Base-by-base conservation (phyloP, 2,113 vertebrate species). In the Carassius carassius region DNA sequence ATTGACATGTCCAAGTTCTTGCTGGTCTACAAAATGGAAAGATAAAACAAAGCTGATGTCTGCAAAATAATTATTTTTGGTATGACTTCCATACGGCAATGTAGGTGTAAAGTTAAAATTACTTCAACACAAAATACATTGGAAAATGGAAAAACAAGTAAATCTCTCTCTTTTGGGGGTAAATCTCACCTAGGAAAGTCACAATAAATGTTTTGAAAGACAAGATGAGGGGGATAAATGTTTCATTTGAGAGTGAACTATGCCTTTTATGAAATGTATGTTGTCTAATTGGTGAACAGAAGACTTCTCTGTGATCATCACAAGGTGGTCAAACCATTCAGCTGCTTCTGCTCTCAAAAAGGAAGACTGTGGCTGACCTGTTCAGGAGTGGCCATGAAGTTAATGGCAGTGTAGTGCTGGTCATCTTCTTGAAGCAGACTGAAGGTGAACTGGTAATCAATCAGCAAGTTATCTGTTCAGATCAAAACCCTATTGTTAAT, bases 1-100 rank as follows among this genome's bases (percentile, higher is more conserved):
- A 99, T 99, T 14, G 97, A 99, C 95, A 99, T 98, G 90, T 99
- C 98, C 96, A 99, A 92, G 94, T 99, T 99, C 94, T 99, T 99
- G 93, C 97, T 99, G 82, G 97, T 95, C 98, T 99, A 87, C 3
- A 74, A 86, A 84, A 58, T 6, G 77, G 89, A 86, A 82, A 70
- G 6, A 87, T 90, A 87, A 87, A 62, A 84, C 2, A 10, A 65
- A 75, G 17, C 47, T 6, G 23, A 80, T 49, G 17, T 44, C 35
- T 56, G 4, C 58, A 87, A 65, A 63, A 78, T 19, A 37, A 70
- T 4, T 4, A 4, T 12, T 29, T 63, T 63, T 12, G 29, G 23
- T 29, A 29, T 14, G 23, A 23, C 62, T 63, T 63, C 23, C 21
- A 63, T 63, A 25, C 8, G 8, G 41, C 41, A 41, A 41, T 41